Base-by-base conservation (phyloP, 2,797 vertebrate genomes). In the Muscicapa striata region DNA sequence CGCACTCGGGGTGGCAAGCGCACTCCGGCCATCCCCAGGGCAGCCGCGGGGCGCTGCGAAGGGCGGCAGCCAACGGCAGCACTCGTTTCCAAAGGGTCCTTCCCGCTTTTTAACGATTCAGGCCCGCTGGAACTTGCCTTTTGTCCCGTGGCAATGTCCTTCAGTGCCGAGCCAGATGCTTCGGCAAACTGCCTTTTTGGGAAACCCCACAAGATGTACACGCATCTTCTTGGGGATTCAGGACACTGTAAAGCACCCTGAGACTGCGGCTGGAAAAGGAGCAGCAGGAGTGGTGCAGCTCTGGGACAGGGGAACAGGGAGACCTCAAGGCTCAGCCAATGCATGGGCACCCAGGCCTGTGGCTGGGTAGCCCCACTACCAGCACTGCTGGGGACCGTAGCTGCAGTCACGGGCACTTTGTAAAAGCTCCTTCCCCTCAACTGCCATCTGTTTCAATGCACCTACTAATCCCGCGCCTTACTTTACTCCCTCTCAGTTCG, bases 141-240 rank as follows among this genome's bases (percentile, higher is more conserved):
- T 38, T 11, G 55, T 43, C 45, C 76, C 15, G 11, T 13, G 36
- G 34, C 34, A 26, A 3, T 3, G 10, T 57, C 34, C 45, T 26
- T 15, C 55, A 0, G 30, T 8, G 45, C 49, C 11, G 7, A 73
- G 49, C 4, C 41, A 6, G 22, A 17, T 9, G 29, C 20, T 43
- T 21, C 5, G 26, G 58, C 14, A 23, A 36, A 36, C 3, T 6
- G 14, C 32, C 29, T 20, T 30, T 43, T 14, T 18, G 76, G 54
- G 20, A 30, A 80, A 51, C 13, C 5, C 29, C 5, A 4, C 26
- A 11, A 61, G 43, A 24, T 5, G 27, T 3, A 40, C 45, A 8
- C 1, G 0, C 14, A 66, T 15, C 14, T 16, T 29, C 41, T 3
- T 5, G 40, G 40, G 16, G 15, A 24, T 40, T 9, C 40, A 4